Base-by-base conservation (phyloP, 2,113 vertebrate species). In the Marmota flaviventris region DNA sequence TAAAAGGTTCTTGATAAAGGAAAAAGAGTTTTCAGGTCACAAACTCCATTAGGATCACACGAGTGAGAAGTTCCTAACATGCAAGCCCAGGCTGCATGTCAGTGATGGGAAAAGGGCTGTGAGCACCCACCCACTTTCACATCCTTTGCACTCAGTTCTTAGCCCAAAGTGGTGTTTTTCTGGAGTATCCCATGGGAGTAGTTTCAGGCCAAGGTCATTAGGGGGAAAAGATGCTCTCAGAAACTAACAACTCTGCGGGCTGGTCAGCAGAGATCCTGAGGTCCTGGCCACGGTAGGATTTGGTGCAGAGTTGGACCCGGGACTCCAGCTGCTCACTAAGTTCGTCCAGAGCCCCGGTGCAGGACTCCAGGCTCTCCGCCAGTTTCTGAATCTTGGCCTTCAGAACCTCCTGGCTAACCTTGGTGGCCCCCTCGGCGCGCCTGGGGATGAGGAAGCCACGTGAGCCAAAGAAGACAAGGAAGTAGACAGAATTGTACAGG, bases 351-450 rank as follows among this genome's bases (percentile, higher is more conserved):
- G 98, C 98, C 22, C 96, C 98, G 9, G 93, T 98, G 91, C 98
- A 99, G 91, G 97, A 96, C 97, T 99, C 98, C 0, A 99, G 98
- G 96, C 98, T 99, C 95, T 98, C 98, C 1, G 98, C 98, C 96
- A 99, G 96, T 93, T 99, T 99, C 97, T 99, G 98, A 56, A 99
- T 97, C 98, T 99, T 99, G 95, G 98, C 98, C 84, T 95, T 99
- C 42, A 99, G 97, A 70, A 99, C 96, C 0, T 97, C 97, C 82
- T 99, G 98, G 97, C 98, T 98, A 2, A 98, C 98, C 97, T 98
- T 98, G 6, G 98, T 98, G 93, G 97, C 96, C 79, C 99, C 98
- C 90, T 99, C 98, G 4, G 98, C 97, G 85, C 95, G 85, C 81
- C 98, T 97, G 48, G 98, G 99, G 53, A 99, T 91, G 0, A 99